Base-by-base conservation (phyloP, 2,113 vertebrate genomes). In the Ceyx melanurus region DNA sequence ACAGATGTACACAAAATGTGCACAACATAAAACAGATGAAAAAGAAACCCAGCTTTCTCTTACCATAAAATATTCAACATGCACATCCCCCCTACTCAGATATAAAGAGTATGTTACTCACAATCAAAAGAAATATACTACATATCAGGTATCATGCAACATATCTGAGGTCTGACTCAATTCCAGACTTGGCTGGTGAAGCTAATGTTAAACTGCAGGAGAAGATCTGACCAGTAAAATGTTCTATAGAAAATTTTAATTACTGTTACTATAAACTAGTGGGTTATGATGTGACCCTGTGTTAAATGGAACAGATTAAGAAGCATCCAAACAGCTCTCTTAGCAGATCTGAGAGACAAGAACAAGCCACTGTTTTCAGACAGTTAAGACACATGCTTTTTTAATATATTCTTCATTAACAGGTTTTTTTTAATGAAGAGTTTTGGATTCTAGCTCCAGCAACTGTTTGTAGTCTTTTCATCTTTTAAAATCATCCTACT, bases 11-110 rank as follows among this genome's bases (percentile, higher is more conserved):
- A 93, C 89, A 86, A 68, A 82, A 83, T 10, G 88, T 90, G 94
- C 92, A 95, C 95, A 91, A 94, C 85, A 88, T 15, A 90, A 91
- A 92, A 95, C 26, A 82, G 37, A 93, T 28, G 53, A 79, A 92
- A 94, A 96, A 82, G 84, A 87, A 96, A 83, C 37, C 58, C 85
- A 94, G 33, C 31, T 86, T 90, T 81, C 85, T 86, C 73, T 93
- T 87, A 90, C 60, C 82, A 82, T 70, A 78, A 87, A 86, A 94
- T 91, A 90, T 53, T 90, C 48, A 87, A 89, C 83, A 94, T 72
- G 79, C 71, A 86, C 28, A 90, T 35, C 37, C 22, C 43, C 61
- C 20, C 56, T 51, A 88, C 72, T 89, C 86, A 64, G 73, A 92
- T 76, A 94, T 70, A 94, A 77, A 71, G 58, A 87, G 45, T 42